Evolutionary conservation across 2,888 invertebrate species (phyloP).

Genomic region (Beris chalybata): DNA sequence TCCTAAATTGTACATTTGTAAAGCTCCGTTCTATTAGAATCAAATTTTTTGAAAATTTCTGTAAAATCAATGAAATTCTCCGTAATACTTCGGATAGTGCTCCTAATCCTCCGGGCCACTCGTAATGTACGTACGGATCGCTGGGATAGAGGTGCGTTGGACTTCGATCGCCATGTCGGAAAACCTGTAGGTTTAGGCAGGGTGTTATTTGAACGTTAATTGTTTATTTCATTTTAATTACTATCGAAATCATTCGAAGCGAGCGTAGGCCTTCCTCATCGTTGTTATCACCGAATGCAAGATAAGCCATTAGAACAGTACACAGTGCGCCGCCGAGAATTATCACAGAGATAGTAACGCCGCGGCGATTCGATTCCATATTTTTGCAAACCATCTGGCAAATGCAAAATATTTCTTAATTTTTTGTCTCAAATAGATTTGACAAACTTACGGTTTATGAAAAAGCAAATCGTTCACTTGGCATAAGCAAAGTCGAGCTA

Average conservation of each 20-base stretch:
- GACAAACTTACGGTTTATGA: slow-evolving; percentile 9
- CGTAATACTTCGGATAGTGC: slow-evolving; percentile 65
- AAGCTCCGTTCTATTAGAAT: slow-evolving; percentile 69
- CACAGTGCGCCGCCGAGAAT: slow-evolving; percentile 50
- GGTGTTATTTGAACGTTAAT: neutral
- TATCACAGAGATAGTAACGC: slow-evolving; percentile 53
- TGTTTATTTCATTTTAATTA: slow-evolving; percentile 41
- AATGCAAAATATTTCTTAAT: no score
- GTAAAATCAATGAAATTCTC: slow-evolving; percentile 1
- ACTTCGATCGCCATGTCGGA: slow-evolving; percentile 57
- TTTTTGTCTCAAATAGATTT: no score
- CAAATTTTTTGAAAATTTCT: neutral
- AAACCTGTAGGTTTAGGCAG: slow-evolving; percentile 45
- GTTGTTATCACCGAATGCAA: slow-evolving; percentile 54
- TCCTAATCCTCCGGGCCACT: slow-evolving; percentile 83
- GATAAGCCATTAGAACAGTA: slow-evolving; percentile 52
- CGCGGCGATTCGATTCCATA: slow-evolving; percentile 39
- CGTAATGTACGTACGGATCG: slow-evolving; percentile 74
- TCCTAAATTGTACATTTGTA: slow-evolving; percentile 75
- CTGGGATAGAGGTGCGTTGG: slow-evolving; percentile 76
- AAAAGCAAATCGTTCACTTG: slow-evolving; percentile 2
- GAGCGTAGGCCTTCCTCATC: slow-evolving; percentile 51
- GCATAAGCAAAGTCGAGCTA: slow-evolving; percentile 4
- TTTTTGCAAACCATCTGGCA: slow-evolving; percentile 30
- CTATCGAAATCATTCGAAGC: slow-evolving; percentile 54